A percentile compares a stretch with the other conserved stretches of the same genome.
Conservation (phyloP, 2,113 vertebrate genomes). For the Passer montanus region DNA sequence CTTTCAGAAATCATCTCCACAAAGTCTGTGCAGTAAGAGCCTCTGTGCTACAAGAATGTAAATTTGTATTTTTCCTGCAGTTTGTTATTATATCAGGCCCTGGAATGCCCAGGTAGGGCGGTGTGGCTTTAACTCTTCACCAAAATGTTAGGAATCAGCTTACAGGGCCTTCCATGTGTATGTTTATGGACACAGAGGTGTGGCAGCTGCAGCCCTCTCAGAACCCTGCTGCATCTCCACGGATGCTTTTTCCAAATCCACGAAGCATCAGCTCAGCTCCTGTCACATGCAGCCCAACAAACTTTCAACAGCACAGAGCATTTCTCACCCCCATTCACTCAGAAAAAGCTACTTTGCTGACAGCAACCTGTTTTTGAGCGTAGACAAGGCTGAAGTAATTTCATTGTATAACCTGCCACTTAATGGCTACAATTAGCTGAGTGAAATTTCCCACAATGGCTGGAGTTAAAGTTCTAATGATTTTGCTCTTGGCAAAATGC, state of each 20-base stretch:
- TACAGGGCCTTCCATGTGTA: background rate
- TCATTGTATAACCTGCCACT: constrained; percentile 42
- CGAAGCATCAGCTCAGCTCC: background rate
- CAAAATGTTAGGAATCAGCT: background rate
- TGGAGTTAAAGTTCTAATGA: constrained; percentile 27
- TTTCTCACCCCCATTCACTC: background rate
- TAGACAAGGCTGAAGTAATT: background rate
- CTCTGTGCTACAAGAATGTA: background rate
- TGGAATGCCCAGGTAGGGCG: background rate
- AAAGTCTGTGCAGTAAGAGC: background rate
- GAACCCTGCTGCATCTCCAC: background rate
- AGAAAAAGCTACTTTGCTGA: background rate
- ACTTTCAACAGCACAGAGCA: background rate
- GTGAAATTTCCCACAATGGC: constrained; percentile 2
- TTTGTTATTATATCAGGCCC: background rate
- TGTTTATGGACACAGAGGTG: background rate
- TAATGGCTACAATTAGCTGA: constrained; percentile 50
- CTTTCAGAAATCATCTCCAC: background rate
- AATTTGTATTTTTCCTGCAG: background rate
- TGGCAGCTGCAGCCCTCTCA: background rate
- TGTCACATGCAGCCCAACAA: background rate
- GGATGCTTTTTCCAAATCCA: background rate
- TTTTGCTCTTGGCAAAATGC: constrained; percentile 43
- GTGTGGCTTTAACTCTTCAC: background rate
- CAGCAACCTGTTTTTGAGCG: background rate